Evolutionary conservation across 2,888 invertebrate genomes (phyloP).

Genomic region (Temnothorax rugatulus): DNA sequence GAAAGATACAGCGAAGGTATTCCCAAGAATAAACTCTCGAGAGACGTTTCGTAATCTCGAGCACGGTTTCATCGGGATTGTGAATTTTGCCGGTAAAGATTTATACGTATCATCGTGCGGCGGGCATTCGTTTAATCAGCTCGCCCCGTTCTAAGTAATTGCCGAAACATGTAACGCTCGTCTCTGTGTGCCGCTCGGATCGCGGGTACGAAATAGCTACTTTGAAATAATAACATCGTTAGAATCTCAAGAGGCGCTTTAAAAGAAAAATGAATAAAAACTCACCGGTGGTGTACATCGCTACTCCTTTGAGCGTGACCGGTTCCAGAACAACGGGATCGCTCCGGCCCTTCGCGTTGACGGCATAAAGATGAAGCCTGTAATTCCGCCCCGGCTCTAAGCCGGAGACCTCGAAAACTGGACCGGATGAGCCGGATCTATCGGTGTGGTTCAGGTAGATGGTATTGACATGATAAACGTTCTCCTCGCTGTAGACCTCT

Average conservation of each 20-base stretch:
- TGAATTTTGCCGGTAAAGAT: slow-evolving; percentile 22
- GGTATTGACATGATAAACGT: slow-evolving; percentile 80
- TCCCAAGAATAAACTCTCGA: slow-evolving; percentile 18
- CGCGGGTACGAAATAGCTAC: neutral
- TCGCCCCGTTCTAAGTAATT: neutral
- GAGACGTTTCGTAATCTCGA: slow-evolving; percentile 17
- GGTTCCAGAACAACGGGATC: slow-evolving; percentile 94
- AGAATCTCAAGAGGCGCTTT: neutral
- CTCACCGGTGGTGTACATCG: slow-evolving; percentile 87
- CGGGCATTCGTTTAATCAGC: neutral
- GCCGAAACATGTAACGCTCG: neutral
- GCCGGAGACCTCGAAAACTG: slow-evolving; percentile 90
- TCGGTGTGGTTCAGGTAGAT: slow-evolving; percentile 82
- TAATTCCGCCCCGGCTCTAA: slow-evolving; percentile 92
- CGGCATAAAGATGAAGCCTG: slow-evolving; percentile 93
- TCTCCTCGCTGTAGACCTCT: slow-evolving; percentile 84
- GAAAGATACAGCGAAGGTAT: slow-evolving; percentile 15
- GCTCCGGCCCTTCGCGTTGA: slow-evolving; percentile 95
- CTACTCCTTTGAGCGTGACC: slow-evolving; percentile 94
- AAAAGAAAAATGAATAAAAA: neutral
- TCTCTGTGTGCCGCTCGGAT: neutral
- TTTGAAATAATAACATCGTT: neutral
- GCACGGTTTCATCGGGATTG: neutral
- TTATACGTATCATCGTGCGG: neutral
- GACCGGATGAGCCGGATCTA: slow-evolving; percentile 81